Evolutionary conservation across 2,888 invertebrate species (phyloP), one percentile per base, ranked within the genome.

Genomic region (Fabriciana adippe): DNA sequence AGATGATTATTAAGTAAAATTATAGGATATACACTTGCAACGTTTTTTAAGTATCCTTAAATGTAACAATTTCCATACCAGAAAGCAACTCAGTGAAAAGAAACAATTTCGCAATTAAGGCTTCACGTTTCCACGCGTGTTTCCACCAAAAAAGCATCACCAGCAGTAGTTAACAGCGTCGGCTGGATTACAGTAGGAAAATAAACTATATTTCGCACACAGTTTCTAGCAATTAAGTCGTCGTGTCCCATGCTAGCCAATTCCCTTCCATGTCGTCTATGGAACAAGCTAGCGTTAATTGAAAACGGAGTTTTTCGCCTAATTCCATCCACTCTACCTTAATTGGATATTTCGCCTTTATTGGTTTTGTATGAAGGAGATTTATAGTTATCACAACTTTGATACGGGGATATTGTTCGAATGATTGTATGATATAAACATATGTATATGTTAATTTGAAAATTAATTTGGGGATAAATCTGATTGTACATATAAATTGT

Each of bases 221-320:
- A 66, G 71, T 73, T 74, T 55, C 71, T 74, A 79, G 83, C 83
- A 89, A 88, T 88, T 87, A 83, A 78, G 81, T 75, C 75, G 72
- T 69, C 87, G 78, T 87, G 89, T 85, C 82, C 76, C 74, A 75
- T 67, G 66, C 77, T 70, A 76, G 83, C 82, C 84, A 87, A 86
- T 90, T 85, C 79, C 76, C 72, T 76, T 72, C 78, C 75, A 76
- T 81, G 83, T 85, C 77, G 75, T 76, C 76, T 74, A 73, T 72
- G 76, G 82, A 84, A 90, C 91, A 92, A 89, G 90, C 82, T 77
- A 74, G 71, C 79, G 84, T 85, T 92, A 92, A 92, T 92, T 92
- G 90, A 88, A 91, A 88, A 83, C 78, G 82, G 83, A 78, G 81
- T 87, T 89, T 89, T 87, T 84, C 78, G 73, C 81, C 82, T 87